Base-by-base conservation (phyloP, 2,888 invertebrate species). In the Eupeodes latifasciatus region DNA sequence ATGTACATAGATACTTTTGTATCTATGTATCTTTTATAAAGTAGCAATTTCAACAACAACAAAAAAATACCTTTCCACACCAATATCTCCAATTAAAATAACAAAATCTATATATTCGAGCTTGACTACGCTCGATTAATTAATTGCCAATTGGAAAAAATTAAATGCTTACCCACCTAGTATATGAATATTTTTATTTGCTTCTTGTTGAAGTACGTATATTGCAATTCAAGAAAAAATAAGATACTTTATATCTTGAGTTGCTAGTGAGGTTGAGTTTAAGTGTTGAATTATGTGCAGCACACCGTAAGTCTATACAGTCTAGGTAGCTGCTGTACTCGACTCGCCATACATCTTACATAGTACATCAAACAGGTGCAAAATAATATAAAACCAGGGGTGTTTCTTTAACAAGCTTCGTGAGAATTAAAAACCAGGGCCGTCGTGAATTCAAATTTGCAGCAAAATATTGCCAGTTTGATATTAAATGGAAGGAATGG, bases 101-200 rank as follows among this genome's bases (percentile, higher is more conserved):
- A 34, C 77, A 81, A 84, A 88, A 88, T 84, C 74, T 83, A 66
- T 62, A 77, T 81, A 85, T 88, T 74, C 64, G 59, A 81, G 61
- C 47, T 40, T 40, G 44, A 77, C 47, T 77, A 61, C 83, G 16
- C 74, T 81, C 88, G 88, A 88, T 85, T 85, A 85, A 88, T 88
- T 88, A 84, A 85, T 88, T 85, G 85, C 88, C 85, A 88, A 85
- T 88, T 88, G 85, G 5, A 40, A 81, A 85, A 84, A 88, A 84
- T 80, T 80, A 83, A 81, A 74, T 80, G 49, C 36, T 55, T 71
- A 71, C 76, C 36, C 76, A 55, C 36, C 49, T 71, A 27, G 27
- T 27, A 55, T 16, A 67, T 16, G 19, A 2, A n/a, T 53, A 4
- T 12, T 14, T 16, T 14, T 16, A 40, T 40, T 7, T 40, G 40